phyloP scores from a whole-genome alignment of 2,888 invertebrate genomes.

The Teleogryllus oceanicus region DNA sequence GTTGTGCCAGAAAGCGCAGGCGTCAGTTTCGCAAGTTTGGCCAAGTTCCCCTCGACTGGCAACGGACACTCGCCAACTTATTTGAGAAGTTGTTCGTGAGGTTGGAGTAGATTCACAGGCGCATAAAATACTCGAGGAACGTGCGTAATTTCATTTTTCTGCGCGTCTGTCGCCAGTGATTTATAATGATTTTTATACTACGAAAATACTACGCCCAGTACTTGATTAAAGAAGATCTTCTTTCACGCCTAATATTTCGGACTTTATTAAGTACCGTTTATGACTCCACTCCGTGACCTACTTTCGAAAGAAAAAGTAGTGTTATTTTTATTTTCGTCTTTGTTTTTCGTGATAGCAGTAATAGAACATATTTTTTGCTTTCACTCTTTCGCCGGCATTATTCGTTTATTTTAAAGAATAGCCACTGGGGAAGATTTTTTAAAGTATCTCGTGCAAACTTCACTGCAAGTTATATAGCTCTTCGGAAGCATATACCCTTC shows the following conservation, averaged over 20 bases:
- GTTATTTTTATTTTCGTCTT: too few species aligned
- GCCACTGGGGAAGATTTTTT: too few species aligned
- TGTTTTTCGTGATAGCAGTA: too few species aligned
- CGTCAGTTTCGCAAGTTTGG: background rate
- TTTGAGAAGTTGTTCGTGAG: constrained; percentile 8
- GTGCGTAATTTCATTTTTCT: background rate
- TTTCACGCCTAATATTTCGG: too few species aligned
- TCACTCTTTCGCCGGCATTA: too few species aligned
- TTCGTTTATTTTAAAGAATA: too few species aligned
- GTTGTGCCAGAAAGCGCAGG: background rate
- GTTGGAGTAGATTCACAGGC: background rate
- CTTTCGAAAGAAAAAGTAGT: too few species aligned
- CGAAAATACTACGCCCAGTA: too few species aligned
- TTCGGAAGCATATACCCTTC: background rate
- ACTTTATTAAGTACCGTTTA: too few species aligned
- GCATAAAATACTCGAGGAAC: background rate
- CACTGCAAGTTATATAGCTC: background rate
- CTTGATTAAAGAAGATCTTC: too few species aligned
- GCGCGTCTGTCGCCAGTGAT: background rate
- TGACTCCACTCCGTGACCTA: too few species aligned
- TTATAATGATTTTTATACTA: background rate
- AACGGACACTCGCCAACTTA: constrained; percentile 1
- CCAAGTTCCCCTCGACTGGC: constrained; percentile 2
- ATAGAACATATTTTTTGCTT: too few species aligned
- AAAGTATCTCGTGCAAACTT: background rate